Evolutionary conservation across 1,140 invertebrate genomes (phyloP).

Genomic region (Bombus confusus): DNA sequence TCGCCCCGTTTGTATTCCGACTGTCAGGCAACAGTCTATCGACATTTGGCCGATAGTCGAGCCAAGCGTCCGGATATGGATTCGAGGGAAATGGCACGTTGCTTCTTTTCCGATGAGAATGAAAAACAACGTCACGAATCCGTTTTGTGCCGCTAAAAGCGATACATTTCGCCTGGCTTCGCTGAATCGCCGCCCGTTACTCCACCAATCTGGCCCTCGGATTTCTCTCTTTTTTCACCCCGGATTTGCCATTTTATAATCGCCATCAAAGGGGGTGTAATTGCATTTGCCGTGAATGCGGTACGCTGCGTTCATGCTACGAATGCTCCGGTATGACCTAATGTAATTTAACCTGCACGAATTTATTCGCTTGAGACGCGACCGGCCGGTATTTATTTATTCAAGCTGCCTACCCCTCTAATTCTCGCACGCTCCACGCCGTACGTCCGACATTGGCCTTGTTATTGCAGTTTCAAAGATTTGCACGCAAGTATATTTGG

Average conservation of each 20-base stretch:
- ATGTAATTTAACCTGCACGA: constrained; percentile 15
- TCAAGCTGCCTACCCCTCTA: not conserved
- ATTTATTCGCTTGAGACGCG: constrained; percentile 9
- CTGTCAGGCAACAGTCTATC: constrained; percentile 62
- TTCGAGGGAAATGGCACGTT: constrained; percentile 61
- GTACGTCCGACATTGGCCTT: not conserved
- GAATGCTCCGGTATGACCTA: not conserved
- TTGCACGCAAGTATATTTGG: no score
- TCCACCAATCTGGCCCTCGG: not conserved
- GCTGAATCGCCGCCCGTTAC: not conserved
- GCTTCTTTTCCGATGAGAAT: constrained; percentile 62
- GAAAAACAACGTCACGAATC: constrained; percentile 63
- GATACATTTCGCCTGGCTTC: not conserved
- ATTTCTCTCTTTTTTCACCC: not conserved
- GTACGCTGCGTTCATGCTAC: not conserved
- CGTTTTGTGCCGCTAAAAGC: constrained; percentile 52
- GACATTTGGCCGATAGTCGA: constrained; percentile 63
- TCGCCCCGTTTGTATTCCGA: constrained; percentile 58
- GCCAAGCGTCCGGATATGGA: constrained; percentile 55
- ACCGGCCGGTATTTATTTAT: not conserved
- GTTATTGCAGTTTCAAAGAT: not conserved
- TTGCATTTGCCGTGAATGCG: constrained; percentile 9
- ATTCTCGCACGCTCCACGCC: not conserved
- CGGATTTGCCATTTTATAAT: constrained; percentile 34
- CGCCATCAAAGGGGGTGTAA: constrained; percentile 38